phyloP scores from a whole-genome alignment of 2,113 vertebrate genomes.

The Tragelaphus scriptus region DNA sequence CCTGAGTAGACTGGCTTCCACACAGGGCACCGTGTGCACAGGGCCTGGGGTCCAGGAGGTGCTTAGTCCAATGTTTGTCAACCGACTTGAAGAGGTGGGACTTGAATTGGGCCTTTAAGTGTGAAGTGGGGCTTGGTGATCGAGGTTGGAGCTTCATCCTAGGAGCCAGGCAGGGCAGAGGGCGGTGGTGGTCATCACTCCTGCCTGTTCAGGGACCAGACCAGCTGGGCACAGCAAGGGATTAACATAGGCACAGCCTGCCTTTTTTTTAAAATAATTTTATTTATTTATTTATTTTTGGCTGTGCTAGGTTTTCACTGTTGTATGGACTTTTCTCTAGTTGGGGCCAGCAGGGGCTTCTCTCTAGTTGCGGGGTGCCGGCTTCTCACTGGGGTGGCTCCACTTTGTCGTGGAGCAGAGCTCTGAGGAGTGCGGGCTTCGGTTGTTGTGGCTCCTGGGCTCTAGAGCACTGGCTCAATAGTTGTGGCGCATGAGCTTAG shows the following conservation, averaged over 20 bases:
- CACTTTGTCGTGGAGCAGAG: neutral
- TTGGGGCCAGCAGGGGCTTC: neutral
- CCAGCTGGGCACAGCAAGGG: neutral
- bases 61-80: neutral
- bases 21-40: neutral
- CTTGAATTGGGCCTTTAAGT: neutral
- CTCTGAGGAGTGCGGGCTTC: neutral
- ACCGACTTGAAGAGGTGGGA: neutral
- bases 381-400: neutral
- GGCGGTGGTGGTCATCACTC: neutral
- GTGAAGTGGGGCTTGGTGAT: neutral
- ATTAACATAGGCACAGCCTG: neutral
- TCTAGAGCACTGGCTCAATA: rapidly evolving
- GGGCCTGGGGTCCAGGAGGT: neutral
- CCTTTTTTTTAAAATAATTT: neutral
- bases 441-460: rapidly evolving
- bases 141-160: neutral
- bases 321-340: neutral
- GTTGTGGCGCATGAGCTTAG: neutral
- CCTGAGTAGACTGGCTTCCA: neutral
- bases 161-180: neutral
- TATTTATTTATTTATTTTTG: neutral
- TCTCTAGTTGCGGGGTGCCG: neutral
- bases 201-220: neutral
- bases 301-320: neutral